phyloP scores from a whole-genome alignment of 2,113 vertebrate species.

The Esox niger region DNA sequence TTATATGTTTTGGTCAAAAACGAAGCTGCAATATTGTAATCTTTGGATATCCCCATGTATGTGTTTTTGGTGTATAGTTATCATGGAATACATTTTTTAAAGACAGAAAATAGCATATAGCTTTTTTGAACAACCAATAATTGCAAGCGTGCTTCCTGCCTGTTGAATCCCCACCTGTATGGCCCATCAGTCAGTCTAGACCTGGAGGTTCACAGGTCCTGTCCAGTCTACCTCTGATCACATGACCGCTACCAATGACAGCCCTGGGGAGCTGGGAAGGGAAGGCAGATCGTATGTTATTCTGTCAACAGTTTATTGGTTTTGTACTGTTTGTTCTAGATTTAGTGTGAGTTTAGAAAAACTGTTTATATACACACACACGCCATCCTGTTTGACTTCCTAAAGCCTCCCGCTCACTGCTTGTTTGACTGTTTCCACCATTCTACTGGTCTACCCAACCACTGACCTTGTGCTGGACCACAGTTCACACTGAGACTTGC shows the following conservation, averaged over 20 bases:
- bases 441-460: neutral
- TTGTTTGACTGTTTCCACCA: neutral
- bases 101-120: neutral
- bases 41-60: too few relatives aligned
- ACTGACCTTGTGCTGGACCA: neutral
- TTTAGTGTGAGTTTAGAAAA: neutral
- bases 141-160: neutral
- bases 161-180: neutral
- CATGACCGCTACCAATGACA: too few relatives aligned
- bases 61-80: too few relatives aligned
- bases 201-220: too few relatives aligned
- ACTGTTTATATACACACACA: neutral
- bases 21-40: too few relatives aligned
- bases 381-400: neutral
- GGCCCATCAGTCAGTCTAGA: too few relatives aligned
- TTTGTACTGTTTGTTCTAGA: slow-evolving; percentile 1
- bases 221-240: too few relatives aligned
- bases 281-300: slow-evolving; percentile 29
- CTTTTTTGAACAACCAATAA: neutral
- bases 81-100: neutral
- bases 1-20: neutral
- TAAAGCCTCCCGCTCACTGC: neutral
- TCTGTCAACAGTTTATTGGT: slow-evolving; percentile 16
- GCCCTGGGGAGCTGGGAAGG: neutral
- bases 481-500: neutral